Evolutionary conservation across 2,797 vertebrate genomes (phyloP).

Genomic region (Pseudochromis fuscus): DNA sequence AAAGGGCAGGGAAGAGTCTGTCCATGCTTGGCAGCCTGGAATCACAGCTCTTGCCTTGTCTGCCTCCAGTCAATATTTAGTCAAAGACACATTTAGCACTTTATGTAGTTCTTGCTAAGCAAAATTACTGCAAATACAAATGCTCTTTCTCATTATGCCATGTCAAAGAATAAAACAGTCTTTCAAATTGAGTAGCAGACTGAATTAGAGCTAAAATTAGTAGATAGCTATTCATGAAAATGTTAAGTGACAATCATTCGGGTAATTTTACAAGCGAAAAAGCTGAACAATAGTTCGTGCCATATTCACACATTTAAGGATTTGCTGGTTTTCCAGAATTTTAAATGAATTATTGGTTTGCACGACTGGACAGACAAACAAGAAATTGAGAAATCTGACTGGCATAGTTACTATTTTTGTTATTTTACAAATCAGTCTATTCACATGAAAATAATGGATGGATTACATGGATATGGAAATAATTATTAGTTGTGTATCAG

Average conservation of each 20-base stretch:
- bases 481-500: background rate
- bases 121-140: background rate
- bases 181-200: background rate
- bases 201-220: background rate
- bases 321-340: background rate
- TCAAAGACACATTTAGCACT: slow-evolving; percentile 15
- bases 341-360: too few species aligned
- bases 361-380: background rate
- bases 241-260: background rate
- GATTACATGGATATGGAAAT: background rate
- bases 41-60: slow-evolving; percentile 39
- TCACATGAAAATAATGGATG: background rate
- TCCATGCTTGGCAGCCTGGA: slow-evolving; percentile 35
- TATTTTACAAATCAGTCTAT: background rate
- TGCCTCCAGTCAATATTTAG: slow-evolving; percentile 22
- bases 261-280: background rate
- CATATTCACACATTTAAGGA: background rate
- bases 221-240: background rate
- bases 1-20: slow-evolving; percentile 44
- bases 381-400: background rate
- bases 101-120: background rate
- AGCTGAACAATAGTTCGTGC: background rate
- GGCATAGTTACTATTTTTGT: background rate
- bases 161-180: background rate
- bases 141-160: background rate